Evolutionary conservation across 1,140 invertebrate species (phyloP).

Genomic region (Drosophila pandora): DNA sequence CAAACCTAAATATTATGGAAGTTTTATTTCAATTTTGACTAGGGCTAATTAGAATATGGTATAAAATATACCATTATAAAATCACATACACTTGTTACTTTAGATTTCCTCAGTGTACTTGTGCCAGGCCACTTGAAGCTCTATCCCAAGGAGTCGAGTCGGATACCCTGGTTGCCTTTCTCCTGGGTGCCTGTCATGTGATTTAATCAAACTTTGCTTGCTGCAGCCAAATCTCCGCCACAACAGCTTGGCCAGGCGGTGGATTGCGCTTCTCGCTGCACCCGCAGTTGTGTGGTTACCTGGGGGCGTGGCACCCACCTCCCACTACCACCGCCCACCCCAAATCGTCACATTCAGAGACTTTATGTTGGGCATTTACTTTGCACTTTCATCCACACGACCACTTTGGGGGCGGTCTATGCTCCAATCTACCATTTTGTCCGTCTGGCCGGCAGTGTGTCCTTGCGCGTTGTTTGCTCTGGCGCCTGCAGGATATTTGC

Average conservation of each 20-base stretch:
- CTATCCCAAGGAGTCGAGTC: slow-evolving; percentile 19
- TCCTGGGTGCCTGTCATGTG: slow-evolving; percentile 45
- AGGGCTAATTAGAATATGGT: too few species aligned
- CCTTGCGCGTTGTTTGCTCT: slow-evolving; percentile 29
- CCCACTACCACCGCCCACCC: slow-evolving; percentile 5
- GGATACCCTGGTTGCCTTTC: not conserved
- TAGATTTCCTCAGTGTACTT: slow-evolving; percentile 14
- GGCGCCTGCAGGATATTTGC: slow-evolving; percentile 66
- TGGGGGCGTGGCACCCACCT: not conserved
- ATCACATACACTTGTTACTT: too few species aligned
- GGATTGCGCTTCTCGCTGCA: slow-evolving; percentile 53
- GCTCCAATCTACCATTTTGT: slow-evolving; percentile 3
- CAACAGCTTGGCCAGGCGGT: slow-evolving; percentile 16
- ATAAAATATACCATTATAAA: too few species aligned
- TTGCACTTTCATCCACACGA: slow-evolving; percentile 71
- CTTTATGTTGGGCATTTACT: slow-evolving; percentile 77
- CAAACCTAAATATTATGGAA: too few species aligned
- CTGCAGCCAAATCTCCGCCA: slow-evolving; percentile 60
- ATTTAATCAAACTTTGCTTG: slow-evolving; percentile 81
- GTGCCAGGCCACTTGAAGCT: slow-evolving; percentile 68
- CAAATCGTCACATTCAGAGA: slow-evolving; percentile 31
- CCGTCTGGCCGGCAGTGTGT: not conserved
- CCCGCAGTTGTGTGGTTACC: slow-evolving; percentile 42
- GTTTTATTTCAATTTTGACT: too few species aligned
- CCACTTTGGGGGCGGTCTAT: slow-evolving; percentile 26